phyloP scores from a whole-genome alignment of 2,888 invertebrate species.

The Mythimna impura region DNA sequence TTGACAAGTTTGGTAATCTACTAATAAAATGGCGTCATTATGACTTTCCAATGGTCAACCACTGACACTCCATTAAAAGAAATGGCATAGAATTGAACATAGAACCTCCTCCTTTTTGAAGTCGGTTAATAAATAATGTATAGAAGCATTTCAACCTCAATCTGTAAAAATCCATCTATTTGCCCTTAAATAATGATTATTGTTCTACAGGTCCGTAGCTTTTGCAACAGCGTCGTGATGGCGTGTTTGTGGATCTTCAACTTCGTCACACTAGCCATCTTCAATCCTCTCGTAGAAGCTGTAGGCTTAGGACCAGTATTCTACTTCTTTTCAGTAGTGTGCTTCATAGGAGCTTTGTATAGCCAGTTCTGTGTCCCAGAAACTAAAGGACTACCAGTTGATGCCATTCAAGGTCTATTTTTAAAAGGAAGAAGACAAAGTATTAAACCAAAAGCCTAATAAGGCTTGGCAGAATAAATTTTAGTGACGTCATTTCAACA shows the following conservation, averaged over 20 bases:
- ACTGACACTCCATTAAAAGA: no score
- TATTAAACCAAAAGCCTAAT: slow-evolving; percentile 29
- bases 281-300: slow-evolving; percentile 75
- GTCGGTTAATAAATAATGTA: no score
- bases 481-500: not conserved
- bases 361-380: slow-evolving; percentile 81
- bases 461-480: not conserved
- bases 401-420: slow-evolving; percentile 77
- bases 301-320: slow-evolving; percentile 81
- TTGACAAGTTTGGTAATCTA: no score
- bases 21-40: no score
- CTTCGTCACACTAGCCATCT: slow-evolving; percentile 79
- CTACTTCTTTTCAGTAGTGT: slow-evolving; percentile 78
- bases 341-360: slow-evolving; percentile 76
- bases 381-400: slow-evolving; percentile 81
- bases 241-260: slow-evolving; percentile 75
- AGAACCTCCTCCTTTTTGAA: no score
- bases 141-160: not conserved
- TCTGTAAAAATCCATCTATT: not conserved
- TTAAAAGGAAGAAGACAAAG: slow-evolving; percentile 63
- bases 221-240: slow-evolving; percentile 76
- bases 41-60: no score
- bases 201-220: slow-evolving; percentile 74
- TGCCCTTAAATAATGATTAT: not conserved
- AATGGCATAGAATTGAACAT: no score